A percentile compares a stretch with the other conserved stretches of the same genome.
These are phyloP conservation scores for Papilio elwesi DNA, from an alignment of 2,888 invertebrate genomes.

Conservation along the genomic window DNA sequence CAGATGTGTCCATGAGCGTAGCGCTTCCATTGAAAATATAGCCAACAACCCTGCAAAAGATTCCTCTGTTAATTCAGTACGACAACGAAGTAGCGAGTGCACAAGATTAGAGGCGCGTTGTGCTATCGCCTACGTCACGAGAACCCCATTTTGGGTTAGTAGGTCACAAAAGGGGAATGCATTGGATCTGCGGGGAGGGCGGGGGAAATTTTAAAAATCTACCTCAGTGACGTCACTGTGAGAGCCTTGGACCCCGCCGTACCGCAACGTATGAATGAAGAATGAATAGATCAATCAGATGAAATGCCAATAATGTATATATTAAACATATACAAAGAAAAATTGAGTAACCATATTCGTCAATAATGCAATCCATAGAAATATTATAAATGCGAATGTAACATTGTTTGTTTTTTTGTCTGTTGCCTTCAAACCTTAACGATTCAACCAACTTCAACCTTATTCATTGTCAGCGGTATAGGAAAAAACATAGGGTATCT, in stretches of 20 bases:
- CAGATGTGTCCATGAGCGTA: constrained; percentile 56
- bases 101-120: constrained; percentile 59
- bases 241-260: constrained; percentile 55
- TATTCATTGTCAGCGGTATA: too few relatives aligned
- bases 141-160: constrained; percentile 76
- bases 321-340: background rate
- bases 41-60: constrained; percentile 53
- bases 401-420: too few relatives aligned
- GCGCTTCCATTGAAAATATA: constrained; percentile 76
- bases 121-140: constrained; percentile 76
- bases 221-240: constrained; percentile 71
- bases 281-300: constrained; percentile 71
- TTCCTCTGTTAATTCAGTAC: constrained; percentile 52
- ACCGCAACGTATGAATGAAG: constrained; percentile 68
- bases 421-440: too few relatives aligned
- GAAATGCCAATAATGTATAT: background rate
- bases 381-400: too few relatives aligned
- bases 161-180: constrained; percentile 78
- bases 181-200: constrained; percentile 61
- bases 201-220: constrained; percentile 70
- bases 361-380: too few relatives aligned
- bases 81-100: constrained; percentile 40
- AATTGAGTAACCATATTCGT: background rate
- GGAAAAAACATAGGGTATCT: too few relatives aligned
- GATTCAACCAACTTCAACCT: too few relatives aligned